Conservation (phyloP, 2,113 vertebrate species). For the Aepyceros melampus region DNA sequence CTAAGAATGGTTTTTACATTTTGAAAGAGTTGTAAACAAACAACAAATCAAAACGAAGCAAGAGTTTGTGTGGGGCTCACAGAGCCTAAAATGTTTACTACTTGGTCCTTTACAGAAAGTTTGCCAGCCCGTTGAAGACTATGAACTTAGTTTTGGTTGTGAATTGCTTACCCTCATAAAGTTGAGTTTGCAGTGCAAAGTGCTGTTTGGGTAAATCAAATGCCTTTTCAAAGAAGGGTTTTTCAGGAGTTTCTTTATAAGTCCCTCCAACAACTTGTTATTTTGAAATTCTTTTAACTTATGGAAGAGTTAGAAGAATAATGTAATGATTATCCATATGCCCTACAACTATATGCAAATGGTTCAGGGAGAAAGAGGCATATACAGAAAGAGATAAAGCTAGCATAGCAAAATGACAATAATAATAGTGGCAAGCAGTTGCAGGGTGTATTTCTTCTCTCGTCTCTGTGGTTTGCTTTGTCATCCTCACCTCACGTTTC, state of each 20-base stretch:
- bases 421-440: background rate
- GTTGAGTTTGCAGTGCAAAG: background rate
- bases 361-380: background rate
- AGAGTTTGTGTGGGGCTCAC: background rate
- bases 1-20: background rate
- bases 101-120: background rate
- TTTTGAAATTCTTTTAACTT: background rate
- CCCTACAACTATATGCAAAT: background rate
- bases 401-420: background rate
- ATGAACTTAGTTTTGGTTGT: background rate
- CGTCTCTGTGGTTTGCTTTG: background rate
- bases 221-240: background rate
- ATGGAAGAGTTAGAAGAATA: background rate
- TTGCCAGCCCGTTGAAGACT: background rate
- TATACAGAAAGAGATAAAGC: background rate
- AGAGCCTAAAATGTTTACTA: conserved; percentile 17
- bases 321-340: background rate
- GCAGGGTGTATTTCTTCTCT: background rate
- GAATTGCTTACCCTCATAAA: conserved; percentile 11
- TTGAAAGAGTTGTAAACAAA: background rate
- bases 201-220: background rate
- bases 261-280: background rate
- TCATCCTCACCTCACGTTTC: background rate
- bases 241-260: background rate
- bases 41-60: background rate